Conservation (phyloP, 2,888 invertebrate genomes). For the Dolichomitus sp. region DNA sequence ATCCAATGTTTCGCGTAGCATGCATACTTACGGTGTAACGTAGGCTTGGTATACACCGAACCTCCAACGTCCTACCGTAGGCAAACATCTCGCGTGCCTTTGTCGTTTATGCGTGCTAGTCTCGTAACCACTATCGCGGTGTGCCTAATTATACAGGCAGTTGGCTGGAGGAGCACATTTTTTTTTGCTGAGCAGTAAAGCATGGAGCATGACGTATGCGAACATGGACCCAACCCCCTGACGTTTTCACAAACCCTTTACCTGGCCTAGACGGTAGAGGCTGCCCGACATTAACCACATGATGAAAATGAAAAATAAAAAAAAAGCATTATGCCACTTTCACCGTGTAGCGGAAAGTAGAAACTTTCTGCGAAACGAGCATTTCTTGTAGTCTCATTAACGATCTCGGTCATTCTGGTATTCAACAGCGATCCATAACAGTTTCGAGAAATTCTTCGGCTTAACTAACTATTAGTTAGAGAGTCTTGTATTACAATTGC, state of each 20-base stretch:
- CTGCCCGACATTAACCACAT: slow-evolving; percentile 6
- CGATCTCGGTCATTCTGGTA: background rate
- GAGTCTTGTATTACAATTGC: slow-evolving; percentile 4
- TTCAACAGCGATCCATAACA: background rate
- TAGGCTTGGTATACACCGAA: background rate
- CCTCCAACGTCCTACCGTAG: slow-evolving; percentile 12
- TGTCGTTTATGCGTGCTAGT: slow-evolving; percentile 72
- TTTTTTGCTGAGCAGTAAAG: slow-evolving; percentile 50
- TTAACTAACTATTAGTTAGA: slow-evolving; percentile 3
- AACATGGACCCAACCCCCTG: slow-evolving; percentile 27
- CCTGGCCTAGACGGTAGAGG: slow-evolving; percentile 10
- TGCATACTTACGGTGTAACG: slow-evolving; percentile 12
- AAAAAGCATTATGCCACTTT: slow-evolving; percentile 11
- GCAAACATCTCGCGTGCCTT: slow-evolving; percentile 74
- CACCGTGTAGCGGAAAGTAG: background rate
- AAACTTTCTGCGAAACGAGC: slow-evolving; percentile 3
- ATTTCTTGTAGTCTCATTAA: slow-evolving; percentile 6
- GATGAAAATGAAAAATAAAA: slow-evolving; percentile 10
- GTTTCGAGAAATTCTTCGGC: background rate
- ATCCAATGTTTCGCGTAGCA: slow-evolving; percentile 21
- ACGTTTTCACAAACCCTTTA: slow-evolving; percentile 18
- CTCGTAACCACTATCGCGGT: slow-evolving; percentile 71
- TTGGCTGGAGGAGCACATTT: slow-evolving; percentile 47
- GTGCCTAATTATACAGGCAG: slow-evolving; percentile 73
- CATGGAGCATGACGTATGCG: slow-evolving; percentile 47